Base-by-base conservation (phyloP, 2,888 invertebrate genomes). In the Cheilosia pagana region DNA sequence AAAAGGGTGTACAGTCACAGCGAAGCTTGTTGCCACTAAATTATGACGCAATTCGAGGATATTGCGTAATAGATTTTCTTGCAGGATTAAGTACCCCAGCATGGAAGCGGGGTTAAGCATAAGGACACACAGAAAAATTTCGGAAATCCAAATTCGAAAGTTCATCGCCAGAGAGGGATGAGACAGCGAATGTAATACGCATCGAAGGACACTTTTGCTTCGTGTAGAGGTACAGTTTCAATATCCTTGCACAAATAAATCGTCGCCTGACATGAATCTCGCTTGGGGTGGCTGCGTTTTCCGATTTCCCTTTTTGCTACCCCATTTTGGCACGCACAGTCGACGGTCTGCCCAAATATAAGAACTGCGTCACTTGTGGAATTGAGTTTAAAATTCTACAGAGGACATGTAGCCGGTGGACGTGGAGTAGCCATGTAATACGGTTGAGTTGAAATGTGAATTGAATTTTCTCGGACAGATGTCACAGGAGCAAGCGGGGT, bases 21-120 rank as follows among this genome's bases (percentile, higher is more conserved):
- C 65, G 43, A 6, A 39, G 68, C 62, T 85, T 85, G 75, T 76
- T 85, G 53, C 65, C 71, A 76, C 71, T 81, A 60, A 85, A 85
- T 76, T 71, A 85, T 81, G 81, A 85, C 81, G 85, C 75, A 85
- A 81, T 85, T 85, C 81, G 55, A 71, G 57, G 75, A 70, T 85
- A 85, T 71, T 85, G 81, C 85, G 85, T 85, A 85, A 81, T 81
- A 85, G 81, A 81, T 81, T 81, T 60, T 63, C 55, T 68, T 68
- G 16, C 23, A 41, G 79, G 68, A 83, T 79, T 83, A 70, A 31
- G 57, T 25, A 43, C 45, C 45, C 14, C 45, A 62, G 68, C 63
- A 39, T 65, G 45, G 45, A 41, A 16, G 28, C 12, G 53, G 57
- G 52, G 43, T 52, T 28, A 12, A 59, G 52, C 59, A 23, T 60